Evolutionary conservation across 1,140 invertebrate genomes (phyloP), one percentile per base, ranked within the genome.

Genomic region (Drepana arcuata): DNA sequence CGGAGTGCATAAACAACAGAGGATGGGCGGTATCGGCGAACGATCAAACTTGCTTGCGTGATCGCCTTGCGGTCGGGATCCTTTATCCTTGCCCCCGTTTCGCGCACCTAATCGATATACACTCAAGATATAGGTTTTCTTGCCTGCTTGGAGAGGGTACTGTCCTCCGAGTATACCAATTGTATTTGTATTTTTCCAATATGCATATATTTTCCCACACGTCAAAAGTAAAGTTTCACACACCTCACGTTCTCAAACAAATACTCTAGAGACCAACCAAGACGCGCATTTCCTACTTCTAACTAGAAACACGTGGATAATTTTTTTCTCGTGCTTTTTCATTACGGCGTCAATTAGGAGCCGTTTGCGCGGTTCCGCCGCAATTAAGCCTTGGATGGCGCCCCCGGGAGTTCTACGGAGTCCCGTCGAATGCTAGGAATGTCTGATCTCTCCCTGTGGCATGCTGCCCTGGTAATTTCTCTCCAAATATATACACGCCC

Each of bases 381-480:
- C 47, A 55, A 62, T 66, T 70, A 64, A 45, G 32, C 24, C 37
- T 41, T 7, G 35, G 21, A 40, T 21, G 57, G 57, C 63, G 61
- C 64, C 64, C 68, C 53, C 51, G 61, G 65, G 55, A 49, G 35
- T n/a, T n/a, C n/a, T n/a, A n/a, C n/a, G n/a, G n/a, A n/a, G n/a
- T 44, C 30, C 26, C 32, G 37, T 54, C 66, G 65, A 56, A 70
- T 74, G 50, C 62, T 41, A 35, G 29, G 41, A 44, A 57, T 55
- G 48, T 42, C 41, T 42, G 41, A 31, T 38, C 57, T 69, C 61
- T 50, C 44, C 38, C 41, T 33, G 37, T 26, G 68, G 51, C 57
- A 72, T 74, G 69, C 57, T 31, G 39, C 48, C 53, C 65, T 58
- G 65, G 71, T 75, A 73, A 79, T 75, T 72, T 75, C 44, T 48